phyloP scores from a whole-genome alignment of 2,113 vertebrate genomes.

The Gnathonemus echidnorhynchus region DNA sequence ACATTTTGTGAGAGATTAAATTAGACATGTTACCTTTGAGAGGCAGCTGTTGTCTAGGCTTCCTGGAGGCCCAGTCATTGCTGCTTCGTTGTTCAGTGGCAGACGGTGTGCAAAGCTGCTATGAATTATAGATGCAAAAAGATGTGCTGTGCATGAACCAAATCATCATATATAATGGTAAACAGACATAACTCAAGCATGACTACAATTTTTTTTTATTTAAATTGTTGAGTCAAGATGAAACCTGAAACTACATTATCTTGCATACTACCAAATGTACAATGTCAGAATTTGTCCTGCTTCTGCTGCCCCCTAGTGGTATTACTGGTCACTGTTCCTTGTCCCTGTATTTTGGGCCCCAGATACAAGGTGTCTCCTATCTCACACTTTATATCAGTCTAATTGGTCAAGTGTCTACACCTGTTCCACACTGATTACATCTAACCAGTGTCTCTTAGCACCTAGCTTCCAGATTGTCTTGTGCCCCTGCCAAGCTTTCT shows the following conservation, averaged over 20 bases:
- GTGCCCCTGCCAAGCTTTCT: neutral
- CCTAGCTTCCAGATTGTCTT: neutral
- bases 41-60: slow-evolving; percentile 71
- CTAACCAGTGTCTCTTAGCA: neutral
- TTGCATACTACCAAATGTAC: neutral
- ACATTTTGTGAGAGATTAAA: neutral
- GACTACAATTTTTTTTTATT: neutral
- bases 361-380: neutral
- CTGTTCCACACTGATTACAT: neutral
- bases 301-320: neutral
- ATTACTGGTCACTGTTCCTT: neutral
- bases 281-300: neutral
- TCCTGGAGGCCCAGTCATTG: slow-evolving; percentile 32
- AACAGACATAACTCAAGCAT: neutral
- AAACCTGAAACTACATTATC: neutral
- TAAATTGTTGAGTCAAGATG: neutral
- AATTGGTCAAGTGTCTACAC: neutral
- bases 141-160: neutral
- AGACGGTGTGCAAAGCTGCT: neutral
- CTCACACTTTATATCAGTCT: neutral
- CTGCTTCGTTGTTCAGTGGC: neutral
- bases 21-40: slow-evolving; percentile 67
- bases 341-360: neutral
- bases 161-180: neutral
- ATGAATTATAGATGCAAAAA: neutral